Evolutionary conservation across 2,888 invertebrate species (phyloP).

Genomic region (Temnothorax rugatulus): DNA sequence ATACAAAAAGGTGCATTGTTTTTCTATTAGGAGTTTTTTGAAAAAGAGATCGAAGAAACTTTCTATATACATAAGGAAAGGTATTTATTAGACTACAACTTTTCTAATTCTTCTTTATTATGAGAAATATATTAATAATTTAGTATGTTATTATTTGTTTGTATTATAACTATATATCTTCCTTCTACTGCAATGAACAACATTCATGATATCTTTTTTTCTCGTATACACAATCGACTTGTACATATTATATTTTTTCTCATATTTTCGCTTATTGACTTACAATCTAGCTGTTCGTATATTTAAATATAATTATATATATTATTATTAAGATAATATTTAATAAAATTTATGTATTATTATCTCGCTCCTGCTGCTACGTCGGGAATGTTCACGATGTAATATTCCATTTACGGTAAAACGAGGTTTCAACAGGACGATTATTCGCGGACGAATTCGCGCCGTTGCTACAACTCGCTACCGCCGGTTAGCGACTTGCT

Average conservation of each 20-base stretch:
- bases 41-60: not conserved
- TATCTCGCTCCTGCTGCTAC: not conserved
- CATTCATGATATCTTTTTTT: no score
- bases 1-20: not conserved
- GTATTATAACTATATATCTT: not conserved
- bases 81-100: not conserved
- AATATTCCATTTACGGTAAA: conserved; percentile 51
- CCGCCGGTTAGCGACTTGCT: conserved; percentile 45
- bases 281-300: no score
- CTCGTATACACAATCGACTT: no score
- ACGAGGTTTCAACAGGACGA: conserved; percentile 49
- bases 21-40: not conserved
- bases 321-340: not conserved
- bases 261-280: no score
- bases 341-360: conserved; percentile 15
- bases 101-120: conserved; percentile 6
- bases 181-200: no score
- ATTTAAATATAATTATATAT: no score
- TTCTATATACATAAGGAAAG: not conserved
- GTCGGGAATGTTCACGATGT: conserved; percentile 27
- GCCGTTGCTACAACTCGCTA: conserved; percentile 33
- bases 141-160: no score
- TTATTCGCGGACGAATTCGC: conserved; percentile 40
- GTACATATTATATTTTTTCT: no score
- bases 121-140: not conserved